A percentile compares a stretch with the other conserved stretches of the same genome.
Conservation (phyloP, 2,797 vertebrate genomes). For the Miichthys miiuy region DNA sequence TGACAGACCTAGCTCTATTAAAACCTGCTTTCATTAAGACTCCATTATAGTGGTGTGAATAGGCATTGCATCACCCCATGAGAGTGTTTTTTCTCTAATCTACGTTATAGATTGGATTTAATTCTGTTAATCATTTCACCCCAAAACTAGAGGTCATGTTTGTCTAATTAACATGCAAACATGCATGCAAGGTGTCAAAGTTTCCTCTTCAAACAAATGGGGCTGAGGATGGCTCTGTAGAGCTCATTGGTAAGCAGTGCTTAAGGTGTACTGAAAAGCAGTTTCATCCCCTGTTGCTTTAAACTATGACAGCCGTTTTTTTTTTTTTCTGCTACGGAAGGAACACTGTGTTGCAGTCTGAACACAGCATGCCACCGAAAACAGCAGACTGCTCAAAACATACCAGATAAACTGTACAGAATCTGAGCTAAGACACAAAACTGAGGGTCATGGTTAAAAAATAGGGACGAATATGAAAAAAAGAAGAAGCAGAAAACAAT, state of each 20-base stretch:
- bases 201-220: conserved; percentile 14
- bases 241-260: conserved; percentile 34
- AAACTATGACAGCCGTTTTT: conserved; percentile 46
- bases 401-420: conserved; percentile 4
- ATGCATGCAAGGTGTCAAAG: conserved; percentile 24
- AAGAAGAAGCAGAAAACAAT: conserved; percentile 1
- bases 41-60: conserved; percentile 33
- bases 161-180: conserved; percentile 43
- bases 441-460: not conserved
- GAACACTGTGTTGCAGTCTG: conserved; percentile 34
- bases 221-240: conserved; percentile 1
- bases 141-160: conserved; percentile 11
- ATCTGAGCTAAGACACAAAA: no score
- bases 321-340: conserved; percentile 28
- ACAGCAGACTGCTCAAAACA: conserved; percentile 20
- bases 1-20: conserved; percentile 45
- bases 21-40: conserved; percentile 53
- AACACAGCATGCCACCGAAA: conserved; percentile 31
- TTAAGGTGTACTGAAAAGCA: conserved; percentile 37
- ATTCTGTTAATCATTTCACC: conserved; percentile 32
- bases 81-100: conserved; percentile 19
- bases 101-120: conserved; percentile 28
- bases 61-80: conserved; percentile 19
- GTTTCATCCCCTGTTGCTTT: conserved; percentile 42
- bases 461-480: not conserved